Conservation (phyloP, 2,797 vertebrate genomes). For the Botia almorhae region DNA sequence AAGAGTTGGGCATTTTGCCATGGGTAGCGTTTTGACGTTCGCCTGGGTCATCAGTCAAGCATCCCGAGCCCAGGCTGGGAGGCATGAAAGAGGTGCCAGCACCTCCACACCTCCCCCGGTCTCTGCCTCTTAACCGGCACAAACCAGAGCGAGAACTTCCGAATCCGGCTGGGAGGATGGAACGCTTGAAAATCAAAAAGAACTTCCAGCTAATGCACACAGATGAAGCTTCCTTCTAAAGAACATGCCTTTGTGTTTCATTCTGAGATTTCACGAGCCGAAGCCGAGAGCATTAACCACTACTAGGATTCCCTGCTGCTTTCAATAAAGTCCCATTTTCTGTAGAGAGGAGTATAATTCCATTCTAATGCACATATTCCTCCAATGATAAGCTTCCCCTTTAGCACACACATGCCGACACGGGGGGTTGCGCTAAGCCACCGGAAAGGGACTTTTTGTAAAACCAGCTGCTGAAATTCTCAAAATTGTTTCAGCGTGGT, state of each 20-base stretch:
- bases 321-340: conserved; percentile 54
- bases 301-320: conserved; percentile 63
- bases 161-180: conserved; percentile 52
- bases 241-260: conserved; percentile 60
- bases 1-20: conserved; percentile 44
- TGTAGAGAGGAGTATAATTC: conserved; percentile 68
- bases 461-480: conserved; percentile 69
- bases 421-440: conserved; percentile 67
- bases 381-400: conserved; percentile 69
- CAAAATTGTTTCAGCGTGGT: conserved; percentile 68
- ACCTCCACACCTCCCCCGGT: conserved; percentile 21
- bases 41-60: conserved; percentile 54
- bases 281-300: conserved; percentile 65
- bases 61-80: conserved; percentile 48
- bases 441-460: conserved; percentile 71
- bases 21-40: conserved; percentile 48
- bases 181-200: conserved; percentile 54
- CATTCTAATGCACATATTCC: conserved; percentile 68
- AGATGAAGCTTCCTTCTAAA: conserved; percentile 62
- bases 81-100: conserved; percentile 50
- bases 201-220: conserved; percentile 62
- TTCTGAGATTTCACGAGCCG: conserved; percentile 62
- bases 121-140: conserved; percentile 33
- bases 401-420: conserved; percentile 56
- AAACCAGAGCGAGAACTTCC: conserved; percentile 44